Base-by-base conservation (phyloP, 2,113 vertebrate species). In the Trinectes maculatus region DNA sequence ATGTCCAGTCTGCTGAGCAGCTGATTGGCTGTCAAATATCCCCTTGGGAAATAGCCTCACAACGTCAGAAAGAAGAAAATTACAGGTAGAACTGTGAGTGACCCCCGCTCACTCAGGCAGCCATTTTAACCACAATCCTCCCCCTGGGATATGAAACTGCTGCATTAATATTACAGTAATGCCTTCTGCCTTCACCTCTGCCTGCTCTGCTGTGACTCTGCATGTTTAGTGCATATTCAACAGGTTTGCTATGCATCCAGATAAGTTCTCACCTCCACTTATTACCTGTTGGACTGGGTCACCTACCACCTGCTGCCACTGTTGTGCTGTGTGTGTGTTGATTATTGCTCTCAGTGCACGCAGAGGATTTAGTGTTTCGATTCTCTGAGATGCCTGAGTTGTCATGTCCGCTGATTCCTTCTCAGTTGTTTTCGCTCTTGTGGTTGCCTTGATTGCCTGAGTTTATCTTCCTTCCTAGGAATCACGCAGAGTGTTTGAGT, bases 1-100 rank as follows among this genome's bases (percentile, higher is more conserved):
- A 64, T 74, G 57, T 57, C 57, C 66, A 69, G 69, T 69, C 48
- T 54, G 61, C 46, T 58, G 61, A 72, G 66, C 71, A 75, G 63
- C 47, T 64, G 68, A 77, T 56, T 60, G 8, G 48, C 53, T 71
- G 71, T 64, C 74, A 68, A 9, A 11, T 48, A 16, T 15, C 39
- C n/a, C 31, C 12, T 40, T 51, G 29, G 25, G n/a, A 37, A 48
- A 53, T 9, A 34, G 8, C 21, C n/a, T 31, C 44, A 40, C 2
- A 9, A 47, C 8, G 16, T 47, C 46, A 47, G 28, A 40, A 49
- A 44, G 40, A 39, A 52, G 25, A 12, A 37, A 33, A 39, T 34
- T 16, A 22, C 8, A 58, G 43, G 29, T 25, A 44, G 33, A 75
- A 25, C 25, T 71, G 71, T 34, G 37, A 22, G 29, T 19, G 39